phyloP scores from a whole-genome alignment of 2,113 vertebrate genomes.

The Austrofundulus limnaeus region DNA sequence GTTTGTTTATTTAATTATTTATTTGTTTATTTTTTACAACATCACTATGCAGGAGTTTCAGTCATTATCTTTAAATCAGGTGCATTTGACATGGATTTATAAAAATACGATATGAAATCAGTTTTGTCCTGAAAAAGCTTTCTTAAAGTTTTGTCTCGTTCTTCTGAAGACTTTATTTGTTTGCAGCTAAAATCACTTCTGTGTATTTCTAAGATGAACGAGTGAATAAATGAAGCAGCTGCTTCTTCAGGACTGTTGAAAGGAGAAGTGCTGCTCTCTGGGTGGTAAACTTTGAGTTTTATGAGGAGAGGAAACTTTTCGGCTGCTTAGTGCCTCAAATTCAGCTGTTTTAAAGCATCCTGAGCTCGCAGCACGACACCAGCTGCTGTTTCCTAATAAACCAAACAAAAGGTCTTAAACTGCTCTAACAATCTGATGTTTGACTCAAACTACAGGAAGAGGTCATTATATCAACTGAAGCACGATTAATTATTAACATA shows the following conservation, averaged over 20 bases:
- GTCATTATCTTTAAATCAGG: too few species aligned
- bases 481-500: too few species aligned
- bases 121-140: too few species aligned
- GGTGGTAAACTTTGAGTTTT: conserved; percentile 36
- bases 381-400: conserved; percentile 26
- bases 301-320: conserved; percentile 46
- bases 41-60: too few species aligned
- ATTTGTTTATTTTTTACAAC: too few species aligned
- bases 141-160: too few species aligned
- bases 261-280: conserved; percentile 1
- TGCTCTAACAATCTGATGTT: not conserved
- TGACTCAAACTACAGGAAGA: not conserved
- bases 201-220: too few species aligned
- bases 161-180: too few species aligned
- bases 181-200: not conserved
- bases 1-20: too few species aligned
- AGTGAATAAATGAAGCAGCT: not conserved
- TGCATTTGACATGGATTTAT: too few species aligned
- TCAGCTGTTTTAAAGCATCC: conserved; percentile 60
- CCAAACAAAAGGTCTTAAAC: conserved; percentile 28
- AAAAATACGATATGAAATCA: too few species aligned
- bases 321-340: conserved; percentile 41
- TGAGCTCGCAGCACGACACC: conserved; percentile 38
- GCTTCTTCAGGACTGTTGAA: not conserved
- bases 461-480: too few species aligned